Percentiles rank a stretch among this genome's conserved stretches.
These are phyloP conservation scores for Alentia gelatinosa DNA, from an alignment of 2,888 invertebrate species.

Conservation along the genomic window DNA sequence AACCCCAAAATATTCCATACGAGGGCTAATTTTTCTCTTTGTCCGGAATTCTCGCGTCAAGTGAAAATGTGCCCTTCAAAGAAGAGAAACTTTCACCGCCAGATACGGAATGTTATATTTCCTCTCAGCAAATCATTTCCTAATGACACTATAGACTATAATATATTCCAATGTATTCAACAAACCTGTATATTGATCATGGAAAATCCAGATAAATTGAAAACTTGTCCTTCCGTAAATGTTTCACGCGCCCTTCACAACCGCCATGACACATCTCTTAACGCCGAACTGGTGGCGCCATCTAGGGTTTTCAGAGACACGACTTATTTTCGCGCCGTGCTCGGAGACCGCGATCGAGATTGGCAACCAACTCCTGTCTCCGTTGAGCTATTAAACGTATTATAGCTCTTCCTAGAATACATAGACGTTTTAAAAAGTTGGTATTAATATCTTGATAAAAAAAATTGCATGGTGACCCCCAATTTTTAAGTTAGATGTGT, in stretches of 20 bases:
- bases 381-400: no score
- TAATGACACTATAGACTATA: no score
- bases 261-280: slow-evolving; percentile 25
- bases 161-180: no score
- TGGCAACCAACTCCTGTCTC: no score
- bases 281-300: not conserved
- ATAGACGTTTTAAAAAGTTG: no score
- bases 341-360: no score
- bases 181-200: no score
- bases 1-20: not conserved
- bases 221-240: not conserved
- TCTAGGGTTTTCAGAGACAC: not conserved
- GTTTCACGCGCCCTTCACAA: slow-evolving; percentile 10
- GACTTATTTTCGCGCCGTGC: not conserved
- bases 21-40: not conserved
- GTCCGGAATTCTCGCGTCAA: not conserved
- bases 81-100: not conserved
- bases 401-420: no score
- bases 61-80: slow-evolving; percentile 34
- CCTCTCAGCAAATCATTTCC: not conserved
- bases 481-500: no score
- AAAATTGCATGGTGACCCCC: no score
- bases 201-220: not conserved
- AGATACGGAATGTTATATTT: no score
- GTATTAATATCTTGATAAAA: no score